phyloP scores from a whole-genome alignment of 2,797 vertebrate genomes.

The Darevskia mixta region DNA sequence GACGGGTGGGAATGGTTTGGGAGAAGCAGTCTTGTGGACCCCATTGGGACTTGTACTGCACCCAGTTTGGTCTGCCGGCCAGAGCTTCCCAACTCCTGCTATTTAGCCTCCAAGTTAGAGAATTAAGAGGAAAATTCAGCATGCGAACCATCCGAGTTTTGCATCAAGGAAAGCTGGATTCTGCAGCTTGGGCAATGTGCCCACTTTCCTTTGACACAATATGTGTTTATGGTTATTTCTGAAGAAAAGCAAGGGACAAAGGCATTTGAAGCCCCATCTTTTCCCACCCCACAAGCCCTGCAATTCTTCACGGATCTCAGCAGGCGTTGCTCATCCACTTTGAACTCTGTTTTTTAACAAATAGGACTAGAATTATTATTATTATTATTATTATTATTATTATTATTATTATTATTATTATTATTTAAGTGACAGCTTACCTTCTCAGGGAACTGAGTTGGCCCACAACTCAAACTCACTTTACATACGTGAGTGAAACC shows the following conservation, averaged over 20 bases:
- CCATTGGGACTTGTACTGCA: no score
- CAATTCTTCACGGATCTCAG: background rate
- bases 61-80: no score
- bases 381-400: background rate
- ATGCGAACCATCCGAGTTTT: no score
- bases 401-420: no score
- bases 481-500: no score
- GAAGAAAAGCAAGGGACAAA: background rate
- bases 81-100: no score
- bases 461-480: no score
- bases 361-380: background rate
- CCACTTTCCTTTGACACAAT: background rate
- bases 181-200: background rate
- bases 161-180: background rate
- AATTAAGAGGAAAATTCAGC: background rate
- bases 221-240: background rate
- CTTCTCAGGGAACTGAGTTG: no score
- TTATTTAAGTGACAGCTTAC: no score
- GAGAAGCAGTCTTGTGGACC: no score
- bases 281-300: no score
- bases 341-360: background rate
- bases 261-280: background rate
- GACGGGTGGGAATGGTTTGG: no score
- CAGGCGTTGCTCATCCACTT: background rate
- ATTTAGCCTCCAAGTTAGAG: background rate